Base-by-base conservation (phyloP, 2,113 vertebrate genomes). In the Hyaena hyaena region DNA sequence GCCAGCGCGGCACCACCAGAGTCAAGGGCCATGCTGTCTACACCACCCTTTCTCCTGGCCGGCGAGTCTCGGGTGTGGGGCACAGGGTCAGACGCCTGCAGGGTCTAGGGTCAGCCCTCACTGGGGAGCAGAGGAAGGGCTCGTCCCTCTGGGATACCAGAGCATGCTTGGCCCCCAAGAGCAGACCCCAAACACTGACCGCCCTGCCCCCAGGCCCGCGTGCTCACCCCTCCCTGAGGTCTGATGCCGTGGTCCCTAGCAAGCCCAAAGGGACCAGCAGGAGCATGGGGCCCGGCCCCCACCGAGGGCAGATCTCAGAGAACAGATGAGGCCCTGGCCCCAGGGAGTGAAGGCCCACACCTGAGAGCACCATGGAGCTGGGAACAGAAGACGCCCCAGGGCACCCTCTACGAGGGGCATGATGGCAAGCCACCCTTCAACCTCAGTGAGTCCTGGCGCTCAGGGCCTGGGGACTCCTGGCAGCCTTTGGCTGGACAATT, bases 221-320 rank as follows among this genome's bases (percentile, higher is more conserved):
- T 11, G 16, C 26, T 55, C 4, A 1, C 4, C 5, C 19, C 35
- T 14, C 33, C 68, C 68, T 21, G 14, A 10, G 50, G 71, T 28
- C 61, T 39, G 58, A 50, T 0, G 4, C 24, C 55, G 12, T 10
- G 1, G 1, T 12, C 2, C 28, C 66, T 55, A 3, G 33, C 24
- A 6, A 61, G 12, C 15, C 50, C 39, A 7, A 7, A 39, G 48
- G 15, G 43, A 12, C 48, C 68, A 2, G 11, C 31, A 11, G 65
- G 5, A 2, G 5, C 24, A 65, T 10, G 26, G 26, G 26, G 26
- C 31, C 65, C 31, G 1, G n/a, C n/a, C n/a, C 10, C 31, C 31
- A 17, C 39, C 12, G 10, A 11, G 14, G 45, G 79, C 68, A 65
- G 7, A 53, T 48, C 45, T 50, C 2, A 5, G 10, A 53, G 39